Evolutionary conservation across 2,797 vertebrate species (phyloP).

Genomic region (Falco berigora): DNA sequence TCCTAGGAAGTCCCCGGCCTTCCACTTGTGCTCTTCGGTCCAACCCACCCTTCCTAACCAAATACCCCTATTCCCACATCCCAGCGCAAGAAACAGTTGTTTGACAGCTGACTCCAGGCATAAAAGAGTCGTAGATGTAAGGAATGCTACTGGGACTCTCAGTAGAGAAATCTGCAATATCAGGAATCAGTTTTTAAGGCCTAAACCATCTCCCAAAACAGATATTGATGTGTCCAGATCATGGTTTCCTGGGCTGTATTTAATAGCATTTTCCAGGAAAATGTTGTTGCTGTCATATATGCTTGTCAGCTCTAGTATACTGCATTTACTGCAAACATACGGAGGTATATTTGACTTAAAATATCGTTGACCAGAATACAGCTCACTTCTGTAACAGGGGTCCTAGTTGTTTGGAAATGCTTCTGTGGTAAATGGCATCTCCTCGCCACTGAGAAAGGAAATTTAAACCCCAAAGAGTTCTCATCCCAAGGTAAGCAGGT

Average conservation of each 20-base stretch:
- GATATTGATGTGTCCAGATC: not conserved
- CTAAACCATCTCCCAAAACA: not conserved
- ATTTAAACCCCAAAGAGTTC: not conserved
- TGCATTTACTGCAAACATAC: not conserved
- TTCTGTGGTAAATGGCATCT: not conserved
- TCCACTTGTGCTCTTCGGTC: not conserved
- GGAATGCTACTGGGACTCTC: not conserved
- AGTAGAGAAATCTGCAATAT: not conserved
- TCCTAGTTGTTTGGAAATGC: not conserved
- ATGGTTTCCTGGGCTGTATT: not conserved
- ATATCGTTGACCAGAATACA: not conserved
- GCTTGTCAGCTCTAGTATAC: not conserved
- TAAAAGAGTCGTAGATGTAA: not conserved
- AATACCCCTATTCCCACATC: not conserved
- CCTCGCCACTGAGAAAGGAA: not conserved
- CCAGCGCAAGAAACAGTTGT: not conserved
- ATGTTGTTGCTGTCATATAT: not conserved
- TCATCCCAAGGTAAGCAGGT: not conserved
- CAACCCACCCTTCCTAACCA: not conserved
- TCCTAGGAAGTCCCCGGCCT: not conserved
- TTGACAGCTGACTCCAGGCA: not conserved
- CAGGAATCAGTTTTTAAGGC: not conserved
- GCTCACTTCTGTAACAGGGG: not conserved
- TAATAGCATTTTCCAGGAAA: not conserved
- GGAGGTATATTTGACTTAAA: not conserved